Evolutionary conservation across 1,140 invertebrate species (phyloP).

Genomic region (Drosophila mojavensis): DNA sequence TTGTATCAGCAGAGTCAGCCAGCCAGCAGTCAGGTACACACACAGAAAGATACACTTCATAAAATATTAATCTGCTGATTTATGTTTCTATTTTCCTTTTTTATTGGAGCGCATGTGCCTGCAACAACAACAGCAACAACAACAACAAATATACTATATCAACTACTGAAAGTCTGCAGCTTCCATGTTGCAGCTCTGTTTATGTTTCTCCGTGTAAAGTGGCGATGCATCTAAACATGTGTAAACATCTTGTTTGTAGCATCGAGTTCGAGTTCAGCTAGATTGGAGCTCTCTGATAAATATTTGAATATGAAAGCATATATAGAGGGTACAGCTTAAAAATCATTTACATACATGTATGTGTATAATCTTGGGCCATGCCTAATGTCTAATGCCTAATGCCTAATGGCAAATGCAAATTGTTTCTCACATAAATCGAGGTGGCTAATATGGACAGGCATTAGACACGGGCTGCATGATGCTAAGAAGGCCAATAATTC

Average conservation of each 20-base stretch:
- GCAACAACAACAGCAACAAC: background rate
- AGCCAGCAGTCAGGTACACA: conserved; percentile 33
- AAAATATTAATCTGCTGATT: conserved; percentile 82
- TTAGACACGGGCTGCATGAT: conserved; percentile 29
- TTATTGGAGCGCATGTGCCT: conserved; percentile 61
- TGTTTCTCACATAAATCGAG: conserved; percentile 65
- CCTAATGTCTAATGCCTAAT: no score
- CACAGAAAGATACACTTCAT: conserved; percentile 73
- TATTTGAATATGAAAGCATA: background rate
- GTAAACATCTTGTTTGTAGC: conserved; percentile 38
- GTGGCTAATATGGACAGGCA: conserved; percentile 41
- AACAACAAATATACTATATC: conserved; percentile 6
- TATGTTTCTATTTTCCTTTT: conserved; percentile 80
- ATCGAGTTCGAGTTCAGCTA: conserved; percentile 23
- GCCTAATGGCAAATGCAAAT: conserved; percentile 40
- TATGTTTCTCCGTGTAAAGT: conserved; percentile 45
- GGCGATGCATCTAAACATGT: conserved; percentile 48
- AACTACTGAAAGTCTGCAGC: conserved; percentile 13
- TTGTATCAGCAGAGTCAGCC: conserved; percentile 31
- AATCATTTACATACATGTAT: background rate
- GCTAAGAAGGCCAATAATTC: conserved; percentile 57
- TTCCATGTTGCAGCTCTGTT: conserved; percentile 32
- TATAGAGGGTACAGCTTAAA: background rate
- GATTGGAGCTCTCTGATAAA: conserved; percentile 14
- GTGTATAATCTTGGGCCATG: background rate